Conservation (phyloP, 2,113 vertebrate species). For the Actenoides lindsayi region DNA sequence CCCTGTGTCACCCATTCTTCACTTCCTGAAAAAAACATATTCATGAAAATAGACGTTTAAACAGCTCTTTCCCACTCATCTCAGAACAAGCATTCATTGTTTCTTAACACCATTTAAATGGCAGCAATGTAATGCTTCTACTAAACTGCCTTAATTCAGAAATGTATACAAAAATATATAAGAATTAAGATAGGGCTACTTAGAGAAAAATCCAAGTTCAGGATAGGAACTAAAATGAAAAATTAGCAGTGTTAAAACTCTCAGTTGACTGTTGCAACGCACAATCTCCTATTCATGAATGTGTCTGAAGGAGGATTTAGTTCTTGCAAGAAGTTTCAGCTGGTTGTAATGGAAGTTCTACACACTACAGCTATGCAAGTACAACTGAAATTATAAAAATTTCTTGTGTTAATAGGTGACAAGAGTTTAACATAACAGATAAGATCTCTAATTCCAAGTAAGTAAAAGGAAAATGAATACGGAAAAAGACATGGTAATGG, state of each 20-base stretch:
- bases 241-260: neutral
- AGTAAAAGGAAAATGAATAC: neutral
- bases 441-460: neutral
- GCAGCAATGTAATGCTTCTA: neutral
- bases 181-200: neutral
- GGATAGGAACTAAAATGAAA: neutral
- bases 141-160: neutral
- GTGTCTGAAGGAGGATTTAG: neutral
- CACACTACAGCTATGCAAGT: neutral
- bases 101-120: neutral
- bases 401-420: neutral
- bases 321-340: neutral
- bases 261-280: neutral
- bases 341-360: neutral
- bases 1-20: constrained; percentile 64
- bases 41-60: constrained; percentile 72
- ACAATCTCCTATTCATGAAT: neutral
- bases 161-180: neutral
- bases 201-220: neutral
- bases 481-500: neutral
- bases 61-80: constrained; percentile 71
- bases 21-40: constrained; percentile 53
- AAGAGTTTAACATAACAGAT: neutral
- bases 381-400: neutral
- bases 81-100: constrained; percentile 72